phyloP scores from a whole-genome alignment of 1,140 invertebrate species.

The Rhynchophorus ferrugineus region DNA sequence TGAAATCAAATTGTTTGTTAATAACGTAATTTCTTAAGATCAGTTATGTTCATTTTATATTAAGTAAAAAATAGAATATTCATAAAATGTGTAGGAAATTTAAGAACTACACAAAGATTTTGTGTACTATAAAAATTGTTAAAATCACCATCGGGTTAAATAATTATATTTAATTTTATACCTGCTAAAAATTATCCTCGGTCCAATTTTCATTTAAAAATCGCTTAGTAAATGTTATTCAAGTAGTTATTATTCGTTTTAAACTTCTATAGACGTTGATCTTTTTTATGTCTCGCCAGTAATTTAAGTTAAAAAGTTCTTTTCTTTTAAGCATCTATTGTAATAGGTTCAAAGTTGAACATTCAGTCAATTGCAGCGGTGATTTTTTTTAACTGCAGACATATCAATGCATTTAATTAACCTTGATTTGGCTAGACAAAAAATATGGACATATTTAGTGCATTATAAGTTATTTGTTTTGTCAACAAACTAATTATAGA shows the following conservation, averaged over 20 bases:
- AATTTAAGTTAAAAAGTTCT: slow-evolving; percentile 9
- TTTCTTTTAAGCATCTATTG: slow-evolving; percentile 13
- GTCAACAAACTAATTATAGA: slow-evolving; percentile 2
- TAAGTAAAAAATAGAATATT: too few relatives aligned
- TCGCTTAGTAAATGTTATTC: not conserved
- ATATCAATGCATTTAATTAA: slow-evolving; percentile 7
- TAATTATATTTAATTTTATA: too few relatives aligned
- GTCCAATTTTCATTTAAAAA: not conserved
- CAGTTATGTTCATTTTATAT: too few relatives aligned
- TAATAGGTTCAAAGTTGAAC: slow-evolving; percentile 12
- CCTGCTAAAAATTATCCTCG: too few relatives aligned
- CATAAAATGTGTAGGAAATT: too few relatives aligned
- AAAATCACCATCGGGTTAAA: too few relatives aligned
- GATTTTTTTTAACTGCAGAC: slow-evolving; percentile 4
- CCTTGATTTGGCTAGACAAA: slow-evolving; percentile 7
- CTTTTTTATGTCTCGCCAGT: slow-evolving; percentile 11
- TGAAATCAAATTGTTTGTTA: too few relatives aligned
- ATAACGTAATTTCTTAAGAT: too few relatives aligned
- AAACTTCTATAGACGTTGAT: slow-evolving; percentile 3
- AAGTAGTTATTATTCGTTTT: not conserved
- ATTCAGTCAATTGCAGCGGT: not conserved
- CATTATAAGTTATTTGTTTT: not conserved
- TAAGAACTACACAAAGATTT: too few relatives aligned
- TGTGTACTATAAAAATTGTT: too few relatives aligned
- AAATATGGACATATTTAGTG: slow-evolving; percentile 3